Conservation (phyloP, 1,140 invertebrate species). For the Drosophila subpulchrella region DNA sequence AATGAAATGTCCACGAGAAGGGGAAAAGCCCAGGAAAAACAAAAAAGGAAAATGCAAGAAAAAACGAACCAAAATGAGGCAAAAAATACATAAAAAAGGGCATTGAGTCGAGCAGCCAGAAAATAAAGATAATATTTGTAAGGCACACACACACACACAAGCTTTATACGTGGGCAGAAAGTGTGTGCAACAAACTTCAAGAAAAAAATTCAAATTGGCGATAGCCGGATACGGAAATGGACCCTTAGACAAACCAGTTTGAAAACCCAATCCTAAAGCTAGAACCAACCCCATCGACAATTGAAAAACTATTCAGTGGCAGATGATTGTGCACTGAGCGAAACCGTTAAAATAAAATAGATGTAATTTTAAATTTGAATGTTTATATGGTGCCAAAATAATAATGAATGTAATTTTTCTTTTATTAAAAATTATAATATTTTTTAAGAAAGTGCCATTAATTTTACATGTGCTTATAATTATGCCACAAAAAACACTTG, state of each 20-base stretch:
- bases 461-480: no score
- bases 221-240: conserved; percentile 19
- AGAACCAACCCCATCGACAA: neutral
- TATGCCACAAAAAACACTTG: no score
- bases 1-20: conserved; percentile 70
- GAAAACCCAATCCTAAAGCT: neutral
- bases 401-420: no score
- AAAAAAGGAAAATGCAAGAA: neutral
- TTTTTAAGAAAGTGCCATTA: no score
- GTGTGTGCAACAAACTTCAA: conserved; percentile 1
- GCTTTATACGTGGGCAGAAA: conserved; percentile 9
- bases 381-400: neutral
- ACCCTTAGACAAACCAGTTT: conserved; percentile 3
- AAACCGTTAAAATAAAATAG: no score
- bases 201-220: conserved; percentile 8
- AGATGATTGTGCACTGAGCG: conserved; percentile 13
- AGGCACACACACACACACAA: conserved; percentile 10
- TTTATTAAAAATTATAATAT: no score
- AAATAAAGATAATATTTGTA: conserved; percentile 75
- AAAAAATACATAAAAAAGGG: conserved; percentile 63
- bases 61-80: conserved; percentile 8
- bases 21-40: neutral
- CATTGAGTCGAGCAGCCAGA: conserved; percentile 59
- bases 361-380: no score
- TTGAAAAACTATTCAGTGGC: conserved; percentile 25